Evolutionary conservation across 2,797 vertebrate species (phyloP).

Genomic region (Hafferia zeledoni): DNA sequence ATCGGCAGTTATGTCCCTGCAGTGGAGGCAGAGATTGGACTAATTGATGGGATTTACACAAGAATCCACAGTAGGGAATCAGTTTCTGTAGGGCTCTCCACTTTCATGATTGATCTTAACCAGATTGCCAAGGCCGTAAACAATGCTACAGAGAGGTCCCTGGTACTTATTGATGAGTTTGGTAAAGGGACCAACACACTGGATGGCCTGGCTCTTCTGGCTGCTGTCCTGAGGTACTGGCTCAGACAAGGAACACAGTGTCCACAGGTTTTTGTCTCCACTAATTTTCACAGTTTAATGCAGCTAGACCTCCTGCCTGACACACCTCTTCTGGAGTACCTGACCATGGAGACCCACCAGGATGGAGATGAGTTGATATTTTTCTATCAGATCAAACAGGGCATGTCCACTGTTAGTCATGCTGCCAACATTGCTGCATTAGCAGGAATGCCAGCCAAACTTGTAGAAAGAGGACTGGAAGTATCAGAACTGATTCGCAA

Average conservation of each 20-base stretch:
- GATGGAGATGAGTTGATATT: conserved; percentile 92
- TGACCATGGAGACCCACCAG: conserved; percentile 93
- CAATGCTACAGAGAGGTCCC: conserved; percentile 88
- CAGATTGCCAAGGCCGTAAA: conserved; percentile 94
- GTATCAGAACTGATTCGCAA: conserved; percentile 75
- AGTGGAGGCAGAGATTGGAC: conserved; percentile 89
- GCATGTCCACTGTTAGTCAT: conserved; percentile 88
- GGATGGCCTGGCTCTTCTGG: conserved; percentile 91
- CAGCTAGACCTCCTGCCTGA: conserved; percentile 87
- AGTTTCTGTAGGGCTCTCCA: conserved; percentile 93
- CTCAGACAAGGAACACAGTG: conserved; percentile 80
- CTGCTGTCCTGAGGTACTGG: conserved; percentile 90
- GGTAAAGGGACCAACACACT: conserved; percentile 97
- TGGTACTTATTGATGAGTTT: conserved; percentile 97
- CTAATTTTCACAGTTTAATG: conserved; percentile 94
- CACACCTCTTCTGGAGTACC: conserved; percentile 83
- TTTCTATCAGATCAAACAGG: conserved; percentile 92
- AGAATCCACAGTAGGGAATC: conserved; percentile 95
- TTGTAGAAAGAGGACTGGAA: conserved; percentile 89
- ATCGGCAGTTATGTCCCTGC: conserved; percentile 95
- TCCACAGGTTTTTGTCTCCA: conserved; percentile 90
- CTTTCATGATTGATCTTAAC: conserved; percentile 97
- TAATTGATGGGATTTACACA: conserved; percentile 92
- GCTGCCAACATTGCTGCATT: conserved; percentile 92
- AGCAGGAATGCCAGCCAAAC: conserved; percentile 85